Conservation (phyloP, 2,888 invertebrate species). For the Tipula unca region DNA sequence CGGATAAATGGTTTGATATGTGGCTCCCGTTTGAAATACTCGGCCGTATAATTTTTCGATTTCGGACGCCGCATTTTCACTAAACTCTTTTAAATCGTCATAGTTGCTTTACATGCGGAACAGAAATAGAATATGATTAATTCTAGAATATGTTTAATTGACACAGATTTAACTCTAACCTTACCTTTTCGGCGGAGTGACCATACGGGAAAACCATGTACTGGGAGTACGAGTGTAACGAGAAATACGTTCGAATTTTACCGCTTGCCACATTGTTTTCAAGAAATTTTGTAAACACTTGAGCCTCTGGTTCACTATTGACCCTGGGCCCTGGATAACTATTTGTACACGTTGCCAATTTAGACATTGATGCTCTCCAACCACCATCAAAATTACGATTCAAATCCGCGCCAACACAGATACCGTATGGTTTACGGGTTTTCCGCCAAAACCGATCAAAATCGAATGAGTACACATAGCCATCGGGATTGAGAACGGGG, state of each 20-base stretch:
- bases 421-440: conserved; percentile 49
- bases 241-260: conserved; percentile 49
- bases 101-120: too few relatives aligned
- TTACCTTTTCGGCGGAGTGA: conserved; percentile 33
- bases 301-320: conserved; percentile 53
- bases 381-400: conserved; percentile 59
- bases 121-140: too few relatives aligned
- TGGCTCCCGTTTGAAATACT: conserved; percentile 31
- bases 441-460: conserved; percentile 73
- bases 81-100: conserved; percentile 37
- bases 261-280: conserved; percentile 31
- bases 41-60: neutral
- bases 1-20: conserved; percentile 39
- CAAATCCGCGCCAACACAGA: conserved; percentile 54
- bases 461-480: conserved; percentile 66
- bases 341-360: conserved; percentile 48
- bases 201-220: conserved; percentile 54
- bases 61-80: conserved; percentile 31
- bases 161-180: too few relatives aligned
- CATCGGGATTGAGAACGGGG: conserved; percentile 69
- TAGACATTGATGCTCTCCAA: conserved; percentile 50
- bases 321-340: conserved; percentile 50
- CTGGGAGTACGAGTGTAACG: conserved; percentile 61
- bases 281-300: conserved; percentile 35
- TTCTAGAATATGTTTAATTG: too few relatives aligned